Base-by-base conservation (phyloP, 2,888 invertebrate species). In the Ptilodon capucinus region DNA sequence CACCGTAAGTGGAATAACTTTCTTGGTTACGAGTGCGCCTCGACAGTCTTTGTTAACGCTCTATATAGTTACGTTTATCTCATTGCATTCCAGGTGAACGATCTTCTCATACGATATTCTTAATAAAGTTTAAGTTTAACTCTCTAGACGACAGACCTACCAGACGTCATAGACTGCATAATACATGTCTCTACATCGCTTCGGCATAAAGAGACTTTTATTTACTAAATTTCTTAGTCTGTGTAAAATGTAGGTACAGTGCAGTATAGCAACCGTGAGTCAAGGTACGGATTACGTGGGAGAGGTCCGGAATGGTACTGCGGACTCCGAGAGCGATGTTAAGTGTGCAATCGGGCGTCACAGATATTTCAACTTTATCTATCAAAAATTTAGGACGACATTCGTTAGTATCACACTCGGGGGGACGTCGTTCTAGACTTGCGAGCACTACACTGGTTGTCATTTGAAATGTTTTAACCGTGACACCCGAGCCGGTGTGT, bases 311-410 rank as follows among this genome's bases (percentile, higher is more conserved):
- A 80, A 81, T 75, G 73, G 75, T 79, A 70, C 68, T 70, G 60
- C 70, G 72, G 74, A 73, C 73, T 72, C 62, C 64, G 74, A 74
- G 72, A 79, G 64, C 70, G 63, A 76, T 68, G 75, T 78, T 76
- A 76, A 79, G 76, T 72, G 73, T 67, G 68, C 70, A 71, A 75
- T 79, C 63, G 66, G 54, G 64, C 64, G 73, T 69, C 78, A 81
- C 60, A 66, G 76, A 74, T 81, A 84, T 84, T 84, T 83, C 76
- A 76, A 86, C 86, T 86, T 79, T 86, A 86, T 81, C 76, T 74
- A 84, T 87, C 75, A 86, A 86, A 88, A 84, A 87, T 86, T 86
- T 88, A 88, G 82, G 79, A 75, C 79, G 82, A 88, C 83, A 88
- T 88, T 89, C 83, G 87, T 85, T 84, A 84, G 84, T 78, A 85